phyloP scores from a whole-genome alignment of 2,113 vertebrate genomes.

The Rhagologus leucostigma region DNA sequence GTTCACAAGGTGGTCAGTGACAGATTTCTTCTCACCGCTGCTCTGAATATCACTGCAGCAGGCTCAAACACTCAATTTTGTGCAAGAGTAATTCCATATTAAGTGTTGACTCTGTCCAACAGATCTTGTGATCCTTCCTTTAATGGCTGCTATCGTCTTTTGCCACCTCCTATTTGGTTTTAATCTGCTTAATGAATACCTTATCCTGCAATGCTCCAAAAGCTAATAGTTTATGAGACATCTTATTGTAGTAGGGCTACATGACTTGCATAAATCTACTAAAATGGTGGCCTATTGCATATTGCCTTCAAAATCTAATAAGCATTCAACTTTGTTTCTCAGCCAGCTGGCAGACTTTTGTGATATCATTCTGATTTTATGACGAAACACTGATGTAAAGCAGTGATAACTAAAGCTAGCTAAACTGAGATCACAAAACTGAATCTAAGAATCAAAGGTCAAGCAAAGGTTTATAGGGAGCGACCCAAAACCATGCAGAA shows the following conservation, averaged over 20 bases:
- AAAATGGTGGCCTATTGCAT: not conserved
- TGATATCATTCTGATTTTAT: not conserved
- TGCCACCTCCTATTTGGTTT: constrained; percentile 34
- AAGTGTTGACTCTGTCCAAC: constrained; percentile 16
- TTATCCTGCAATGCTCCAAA: constrained; percentile 18
- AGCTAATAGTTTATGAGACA: constrained; percentile 25
- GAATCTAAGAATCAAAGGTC: not conserved
- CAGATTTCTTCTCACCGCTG: not conserved
- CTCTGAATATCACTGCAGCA: not conserved
- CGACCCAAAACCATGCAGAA: not conserved
- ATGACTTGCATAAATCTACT: constrained; percentile 57
- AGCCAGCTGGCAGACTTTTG: constrained; percentile 5
- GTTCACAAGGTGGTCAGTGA: not conserved
- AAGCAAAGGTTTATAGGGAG: not conserved
- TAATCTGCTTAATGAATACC: constrained; percentile 51
- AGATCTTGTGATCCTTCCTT: constrained; percentile 38
- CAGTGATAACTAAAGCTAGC: not conserved
- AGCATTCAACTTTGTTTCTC: not conserved
- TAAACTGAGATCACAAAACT: not conserved
- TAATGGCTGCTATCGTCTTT: constrained; percentile 27
- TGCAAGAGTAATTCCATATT: constrained; percentile 3
- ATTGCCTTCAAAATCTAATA: not conserved
- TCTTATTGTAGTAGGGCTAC: not conserved
- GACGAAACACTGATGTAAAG: not conserved
- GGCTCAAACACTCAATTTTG: not conserved